Evolutionary conservation across 2,888 invertebrate species (phyloP).

Genomic region (Papilio protenor): DNA sequence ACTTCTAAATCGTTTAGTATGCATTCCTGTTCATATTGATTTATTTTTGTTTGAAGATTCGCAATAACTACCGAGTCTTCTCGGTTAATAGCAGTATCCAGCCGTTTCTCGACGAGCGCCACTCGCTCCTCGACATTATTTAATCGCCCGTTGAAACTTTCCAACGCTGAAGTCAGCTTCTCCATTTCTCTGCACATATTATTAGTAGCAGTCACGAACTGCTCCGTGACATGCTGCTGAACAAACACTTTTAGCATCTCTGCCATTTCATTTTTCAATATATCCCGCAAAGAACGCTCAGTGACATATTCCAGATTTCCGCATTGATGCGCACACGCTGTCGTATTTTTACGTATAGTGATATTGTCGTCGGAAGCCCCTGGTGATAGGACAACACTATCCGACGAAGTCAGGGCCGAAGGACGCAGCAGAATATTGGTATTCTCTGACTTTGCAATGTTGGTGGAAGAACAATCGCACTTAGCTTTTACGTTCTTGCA

Average conservation of each 20-base stretch:
- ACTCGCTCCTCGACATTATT: not conserved
- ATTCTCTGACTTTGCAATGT: not conserved
- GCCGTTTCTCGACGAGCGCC: not conserved
- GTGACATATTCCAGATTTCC: not conserved
- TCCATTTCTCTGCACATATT: constrained; percentile 2
- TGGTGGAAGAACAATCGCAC: not conserved
- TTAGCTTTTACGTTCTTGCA: not conserved
- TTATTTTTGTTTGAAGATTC: not conserved
- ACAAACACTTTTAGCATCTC: not conserved
- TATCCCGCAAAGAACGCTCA: not conserved
- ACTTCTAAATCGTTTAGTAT: no score
- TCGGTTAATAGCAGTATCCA: not conserved
- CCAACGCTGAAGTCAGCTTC: not conserved
- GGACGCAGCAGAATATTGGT: not conserved
- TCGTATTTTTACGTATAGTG: not conserved
- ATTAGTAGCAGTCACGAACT: not conserved
- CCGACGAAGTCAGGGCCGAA: not conserved
- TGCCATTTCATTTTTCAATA: not conserved
- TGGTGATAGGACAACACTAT: not conserved
- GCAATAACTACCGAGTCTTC: not conserved
- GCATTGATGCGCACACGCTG: not conserved
- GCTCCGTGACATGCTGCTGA: not conserved
- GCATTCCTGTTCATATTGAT: constrained; percentile 39
- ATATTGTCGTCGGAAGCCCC: not conserved
- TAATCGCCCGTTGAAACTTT: not conserved